phyloP scores from a whole-genome alignment of 1,140 invertebrate species.

The Bombus haemorrhoidalis region DNA sequence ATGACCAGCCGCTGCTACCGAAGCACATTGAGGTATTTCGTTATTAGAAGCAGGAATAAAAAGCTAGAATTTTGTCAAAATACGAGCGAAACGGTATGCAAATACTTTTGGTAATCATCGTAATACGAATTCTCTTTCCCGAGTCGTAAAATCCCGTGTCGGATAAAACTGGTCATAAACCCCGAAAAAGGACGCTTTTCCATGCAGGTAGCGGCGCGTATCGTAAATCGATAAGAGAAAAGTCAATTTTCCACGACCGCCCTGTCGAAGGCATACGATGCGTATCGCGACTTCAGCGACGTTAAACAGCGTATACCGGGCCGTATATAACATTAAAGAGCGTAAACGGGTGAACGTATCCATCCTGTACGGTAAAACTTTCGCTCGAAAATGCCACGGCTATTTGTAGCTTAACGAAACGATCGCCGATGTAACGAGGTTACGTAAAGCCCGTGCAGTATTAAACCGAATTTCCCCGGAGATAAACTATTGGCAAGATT shows the following conservation, averaged over 20 bases:
- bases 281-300: background rate
- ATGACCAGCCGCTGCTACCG: too few species aligned
- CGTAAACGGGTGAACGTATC: background rate
- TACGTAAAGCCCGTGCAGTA: background rate
- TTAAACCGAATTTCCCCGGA: constrained; percentile 15
- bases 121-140: too few species aligned
- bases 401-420: constrained; percentile 18
- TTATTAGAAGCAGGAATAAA: too few species aligned
- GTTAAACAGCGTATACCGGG: background rate
- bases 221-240: background rate
- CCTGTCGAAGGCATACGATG: too few species aligned
- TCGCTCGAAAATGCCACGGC: background rate
- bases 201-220: too few species aligned
- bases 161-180: too few species aligned
- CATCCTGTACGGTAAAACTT: background rate
- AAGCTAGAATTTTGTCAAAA: too few species aligned
- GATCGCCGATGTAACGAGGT: constrained; percentile 20
- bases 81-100: too few species aligned
- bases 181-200: too few species aligned
- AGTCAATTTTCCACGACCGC: background rate
- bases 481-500: constrained; percentile 8
- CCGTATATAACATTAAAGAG: background rate
- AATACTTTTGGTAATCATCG: too few species aligned
- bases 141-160: too few species aligned
- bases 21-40: too few species aligned